Conservation (phyloP, 2,113 vertebrate genomes). For the Dolichotis patagonum region DNA sequence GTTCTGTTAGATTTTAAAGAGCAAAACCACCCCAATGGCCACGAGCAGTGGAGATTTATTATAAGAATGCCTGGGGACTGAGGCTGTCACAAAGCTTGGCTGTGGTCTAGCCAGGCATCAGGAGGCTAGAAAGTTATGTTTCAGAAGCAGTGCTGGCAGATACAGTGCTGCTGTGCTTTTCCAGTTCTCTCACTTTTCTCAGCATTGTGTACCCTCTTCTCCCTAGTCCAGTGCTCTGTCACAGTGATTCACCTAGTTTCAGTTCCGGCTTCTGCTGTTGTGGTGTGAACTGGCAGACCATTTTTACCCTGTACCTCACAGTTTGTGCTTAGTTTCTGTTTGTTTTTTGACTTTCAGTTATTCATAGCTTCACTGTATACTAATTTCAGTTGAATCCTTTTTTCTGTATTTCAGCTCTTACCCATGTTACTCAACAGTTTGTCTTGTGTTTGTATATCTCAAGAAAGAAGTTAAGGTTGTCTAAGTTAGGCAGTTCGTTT, state of each 20-base stretch:
- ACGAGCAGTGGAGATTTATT: background rate
- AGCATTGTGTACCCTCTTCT: background rate
- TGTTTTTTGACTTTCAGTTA: constrained; percentile 10
- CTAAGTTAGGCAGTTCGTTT: background rate
- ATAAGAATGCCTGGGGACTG: constrained; percentile 23
- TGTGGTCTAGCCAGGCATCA: background rate
- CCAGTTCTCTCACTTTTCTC: background rate
- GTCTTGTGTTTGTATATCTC: background rate
- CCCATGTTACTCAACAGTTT: background rate
- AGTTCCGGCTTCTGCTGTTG: background rate
- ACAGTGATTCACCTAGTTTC: background rate
- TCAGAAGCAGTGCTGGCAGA: background rate
- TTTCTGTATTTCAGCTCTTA: background rate
- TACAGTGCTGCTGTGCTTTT: background rate
- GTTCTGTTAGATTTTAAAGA: constrained; percentile 24
- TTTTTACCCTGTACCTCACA: background rate
- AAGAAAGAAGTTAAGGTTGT: background rate
- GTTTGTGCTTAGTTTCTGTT: constrained; percentile 34
- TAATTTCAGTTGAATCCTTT: background rate
- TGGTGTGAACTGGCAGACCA: background rate
- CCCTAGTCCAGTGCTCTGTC: background rate
- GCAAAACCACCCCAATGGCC: background rate
- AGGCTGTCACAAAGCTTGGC: background rate
- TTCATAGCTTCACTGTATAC: constrained; percentile 12
- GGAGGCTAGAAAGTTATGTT: background rate